A percentile compares a stretch with the other conserved stretches of the same genome.
Evolutionary conservation across 2,797 vertebrate genomes (phyloP).

Genomic region (Salmo trutta): DNA sequence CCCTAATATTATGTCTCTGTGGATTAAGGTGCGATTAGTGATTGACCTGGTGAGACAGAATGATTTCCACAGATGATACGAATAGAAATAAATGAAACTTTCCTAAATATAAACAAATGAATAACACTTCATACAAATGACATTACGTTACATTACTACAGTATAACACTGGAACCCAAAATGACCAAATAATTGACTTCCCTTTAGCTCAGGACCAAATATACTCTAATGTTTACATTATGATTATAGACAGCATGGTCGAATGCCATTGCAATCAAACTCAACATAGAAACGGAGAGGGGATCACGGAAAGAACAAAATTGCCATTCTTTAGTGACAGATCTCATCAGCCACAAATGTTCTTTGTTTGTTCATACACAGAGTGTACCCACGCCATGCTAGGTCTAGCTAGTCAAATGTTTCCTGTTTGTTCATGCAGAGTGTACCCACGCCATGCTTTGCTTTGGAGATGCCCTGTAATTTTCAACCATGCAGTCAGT

Average conservation of each 20-base stretch:
- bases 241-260: not conserved
- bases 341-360: not conserved
- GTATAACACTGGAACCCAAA: too few relatives aligned
- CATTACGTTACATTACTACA: not conserved
- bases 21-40: not conserved
- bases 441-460: slow-evolving; percentile 9
- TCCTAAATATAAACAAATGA: too few relatives aligned
- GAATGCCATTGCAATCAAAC: not conserved
- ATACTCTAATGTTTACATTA: not conserved
- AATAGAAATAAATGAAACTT: not conserved
- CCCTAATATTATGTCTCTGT: not conserved
- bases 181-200: too few relatives aligned
- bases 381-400: not conserved
- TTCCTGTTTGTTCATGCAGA: slow-evolving; percentile 44
- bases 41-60: not conserved
- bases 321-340: not conserved
- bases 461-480: slow-evolving; percentile 48
- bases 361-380: slow-evolving; percentile 44
- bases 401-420: not conserved
- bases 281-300: not conserved
- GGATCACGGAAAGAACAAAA: not conserved
- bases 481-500: slow-evolving; percentile 32
- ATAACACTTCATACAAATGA: not conserved
- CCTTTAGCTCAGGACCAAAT: too few relatives aligned
- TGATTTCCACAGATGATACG: not conserved